These are phyloP conservation scores for Latheticus oryzae DNA, from an alignment of 2,888 invertebrate genomes.

Conservation along the genomic window DNA sequence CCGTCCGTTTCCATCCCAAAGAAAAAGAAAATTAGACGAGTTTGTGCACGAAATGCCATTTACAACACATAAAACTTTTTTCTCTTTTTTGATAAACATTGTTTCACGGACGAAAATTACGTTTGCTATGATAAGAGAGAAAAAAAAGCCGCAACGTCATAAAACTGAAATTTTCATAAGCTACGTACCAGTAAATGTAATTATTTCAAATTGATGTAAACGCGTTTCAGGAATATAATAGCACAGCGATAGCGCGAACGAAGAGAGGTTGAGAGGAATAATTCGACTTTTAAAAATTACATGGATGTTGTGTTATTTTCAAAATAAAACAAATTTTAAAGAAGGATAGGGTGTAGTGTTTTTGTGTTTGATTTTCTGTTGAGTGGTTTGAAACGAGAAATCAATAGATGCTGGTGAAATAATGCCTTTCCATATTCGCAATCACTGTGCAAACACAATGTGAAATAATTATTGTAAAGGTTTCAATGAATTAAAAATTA, in stretches of 20 bases:
- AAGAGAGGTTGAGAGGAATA: slow-evolving; percentile 7
- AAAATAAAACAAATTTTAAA: slow-evolving; percentile 6
- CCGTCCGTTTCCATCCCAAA: slow-evolving; percentile 11
- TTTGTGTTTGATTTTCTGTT: slow-evolving; percentile 3
- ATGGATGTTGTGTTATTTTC: slow-evolving; percentile 12
- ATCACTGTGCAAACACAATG: too few relatives aligned
- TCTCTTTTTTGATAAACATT: background rate
- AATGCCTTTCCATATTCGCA: too few relatives aligned
- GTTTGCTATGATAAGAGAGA: slow-evolving; percentile 1
- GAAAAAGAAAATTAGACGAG: slow-evolving; percentile 15
- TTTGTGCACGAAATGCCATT: slow-evolving; percentile 1
- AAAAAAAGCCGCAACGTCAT: too few relatives aligned
- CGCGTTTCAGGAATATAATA: slow-evolving; percentile 9
- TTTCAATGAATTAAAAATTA: too few relatives aligned
- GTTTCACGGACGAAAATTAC: background rate
- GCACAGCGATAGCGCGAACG: slow-evolving; percentile 1
- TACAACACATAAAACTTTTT: slow-evolving; percentile 1
- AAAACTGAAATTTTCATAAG: slow-evolving; percentile 14
- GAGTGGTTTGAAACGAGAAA: too few relatives aligned
- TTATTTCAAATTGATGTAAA: slow-evolving; percentile 14
- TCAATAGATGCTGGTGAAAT: too few relatives aligned
- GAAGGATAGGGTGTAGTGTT: slow-evolving; percentile 1
- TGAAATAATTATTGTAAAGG: too few relatives aligned
- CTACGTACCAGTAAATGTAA: slow-evolving; percentile 8
- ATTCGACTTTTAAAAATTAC: slow-evolving; percentile 11